Base-by-base conservation (phyloP, 2,888 invertebrate species). In the Parthenolecanium corni region DNA sequence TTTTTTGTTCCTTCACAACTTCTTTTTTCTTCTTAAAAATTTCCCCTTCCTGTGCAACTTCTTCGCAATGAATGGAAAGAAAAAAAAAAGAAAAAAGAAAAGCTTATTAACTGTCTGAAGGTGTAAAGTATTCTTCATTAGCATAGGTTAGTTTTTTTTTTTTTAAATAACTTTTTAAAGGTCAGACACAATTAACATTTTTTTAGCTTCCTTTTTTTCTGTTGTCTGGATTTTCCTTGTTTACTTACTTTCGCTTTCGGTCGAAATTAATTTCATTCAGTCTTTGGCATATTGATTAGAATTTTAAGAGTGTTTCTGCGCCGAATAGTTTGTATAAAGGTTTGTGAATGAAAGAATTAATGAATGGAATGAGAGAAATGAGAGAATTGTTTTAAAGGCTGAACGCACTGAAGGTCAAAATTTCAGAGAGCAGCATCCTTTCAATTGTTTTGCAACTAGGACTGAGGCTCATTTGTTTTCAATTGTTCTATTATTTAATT, bases 171-270 rank as follows among this genome's bases (percentile, higher is more conserved):
- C 36, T 51, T 61, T 42, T 61, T 40, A 23, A 24, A 61, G 61
- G 57, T 57, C 57, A 61, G 61, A 61, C 61, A 24, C 61, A 61
- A 61, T 61, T 61, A 61, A 61, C 51, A 46, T 61, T 61, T 61
- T 49, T 61, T 51, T 51, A 46, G 20, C 57, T 25, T 57, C 18
- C 20, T 44, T 21, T 54, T 57, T 57, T 20, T 20, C 14, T 25
- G 14, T 47, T 57, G 24, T 25, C 36, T 47, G 36, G 6, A 44
- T 16, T 47, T 57, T 47, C 21, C 11, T 21, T 25, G 51, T 21
- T 24, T 24, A 9, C 23, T 47, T 38, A 14, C 47, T 4, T 31
- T 31, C 31, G 31, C 31, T 31, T 31, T 31, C 31, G 31, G 31
- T 31, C 31, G 31, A 31, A 31, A 31, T 31, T 31, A 31, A 31